These are phyloP conservation scores for Pangasius krempfi DNA, from an alignment of 2,797 vertebrate genomes.

Conservation along the genomic window DNA sequence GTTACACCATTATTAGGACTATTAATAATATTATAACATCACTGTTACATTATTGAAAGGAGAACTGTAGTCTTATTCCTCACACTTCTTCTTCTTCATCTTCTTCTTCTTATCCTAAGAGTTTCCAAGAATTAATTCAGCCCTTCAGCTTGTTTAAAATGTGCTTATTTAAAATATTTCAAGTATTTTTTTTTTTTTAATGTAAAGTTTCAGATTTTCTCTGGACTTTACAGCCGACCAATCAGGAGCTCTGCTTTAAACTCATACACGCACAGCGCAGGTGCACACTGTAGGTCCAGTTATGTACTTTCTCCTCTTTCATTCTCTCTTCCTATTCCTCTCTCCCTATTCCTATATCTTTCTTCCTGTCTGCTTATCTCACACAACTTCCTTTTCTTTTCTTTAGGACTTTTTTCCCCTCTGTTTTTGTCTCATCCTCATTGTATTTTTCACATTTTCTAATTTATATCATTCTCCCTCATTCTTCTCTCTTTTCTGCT, in stretches of 20 bases:
- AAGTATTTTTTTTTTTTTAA: not conserved
- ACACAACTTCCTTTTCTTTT: not conserved
- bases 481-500: not conserved
- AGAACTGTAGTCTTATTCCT: not conserved
- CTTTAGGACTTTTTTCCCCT: not conserved
- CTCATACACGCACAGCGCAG: not conserved
- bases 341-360: not conserved
- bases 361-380: not conserved
- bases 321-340: not conserved
- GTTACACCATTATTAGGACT: not conserved
- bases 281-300: not conserved
- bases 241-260: not conserved
- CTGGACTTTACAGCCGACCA: not conserved
- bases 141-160: not conserved
- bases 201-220: not conserved
- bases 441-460: not conserved
- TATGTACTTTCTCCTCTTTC: not conserved
- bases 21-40: not conserved
- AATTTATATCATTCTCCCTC: not conserved
- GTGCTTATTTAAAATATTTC: not conserved
- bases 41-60: not conserved
- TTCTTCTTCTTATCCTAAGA: not conserved
- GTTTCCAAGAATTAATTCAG: not conserved
- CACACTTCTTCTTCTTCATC: not conserved
- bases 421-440: not conserved